Conservation (phyloP, 2,797 vertebrate genomes). For the Enteromius unitaeniatus region DNA sequence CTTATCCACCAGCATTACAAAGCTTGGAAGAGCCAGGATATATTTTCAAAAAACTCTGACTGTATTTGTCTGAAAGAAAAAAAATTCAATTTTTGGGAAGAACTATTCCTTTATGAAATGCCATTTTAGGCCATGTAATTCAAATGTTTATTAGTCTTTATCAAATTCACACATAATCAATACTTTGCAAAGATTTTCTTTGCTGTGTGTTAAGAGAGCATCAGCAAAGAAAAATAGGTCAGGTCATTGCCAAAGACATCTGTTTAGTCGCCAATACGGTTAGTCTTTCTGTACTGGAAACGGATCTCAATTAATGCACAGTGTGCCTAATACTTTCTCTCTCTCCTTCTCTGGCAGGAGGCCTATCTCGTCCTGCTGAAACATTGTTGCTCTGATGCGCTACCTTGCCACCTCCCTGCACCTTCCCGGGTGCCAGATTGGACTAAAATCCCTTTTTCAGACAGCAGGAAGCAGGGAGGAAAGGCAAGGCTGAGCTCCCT, state of each 20-base stretch:
- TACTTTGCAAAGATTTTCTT: conserved; percentile 24
- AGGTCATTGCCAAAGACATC: not conserved
- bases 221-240: not conserved
- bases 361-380: conserved; percentile 44
- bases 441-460: conserved; percentile 38
- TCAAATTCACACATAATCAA: conserved; percentile 43
- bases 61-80: too few species aligned
- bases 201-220: not conserved
- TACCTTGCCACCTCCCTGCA: not conserved
- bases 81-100: too few species aligned
- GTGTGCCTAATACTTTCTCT: conserved; percentile 32
- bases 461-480: conserved; percentile 25
- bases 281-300: conserved; percentile 11
- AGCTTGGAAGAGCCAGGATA: too few species aligned
- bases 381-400: conserved; percentile 53
- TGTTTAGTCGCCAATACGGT: conserved; percentile 14
- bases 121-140: conserved; percentile 48
- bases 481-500: conserved; percentile 37
- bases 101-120: not conserved
- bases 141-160: conserved; percentile 41
- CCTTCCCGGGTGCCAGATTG: conserved; percentile 5
- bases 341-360: conserved; percentile 29
- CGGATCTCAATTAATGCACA: conserved; percentile 27
- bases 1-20: too few species aligned
- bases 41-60: too few species aligned